Evolutionary conservation across 2,113 vertebrate species (phyloP).

Genomic region (Cygnus atratus): DNA sequence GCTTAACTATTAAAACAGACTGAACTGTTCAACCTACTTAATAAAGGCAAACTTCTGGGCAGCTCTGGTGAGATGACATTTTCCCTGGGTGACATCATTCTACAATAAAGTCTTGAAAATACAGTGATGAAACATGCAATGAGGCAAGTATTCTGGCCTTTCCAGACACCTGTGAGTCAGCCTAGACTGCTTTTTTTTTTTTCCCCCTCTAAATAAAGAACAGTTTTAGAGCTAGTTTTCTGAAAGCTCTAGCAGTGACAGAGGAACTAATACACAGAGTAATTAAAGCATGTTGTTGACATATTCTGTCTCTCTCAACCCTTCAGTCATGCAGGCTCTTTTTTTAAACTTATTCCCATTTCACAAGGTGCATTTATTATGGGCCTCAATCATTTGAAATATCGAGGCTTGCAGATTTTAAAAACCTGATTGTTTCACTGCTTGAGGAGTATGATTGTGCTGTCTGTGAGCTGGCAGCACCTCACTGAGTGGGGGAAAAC

Average conservation of each 20-base stretch:
- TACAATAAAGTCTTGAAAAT: neutral
- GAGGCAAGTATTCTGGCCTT: neutral
- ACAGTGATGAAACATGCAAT: neutral
- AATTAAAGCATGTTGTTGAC: neutral
- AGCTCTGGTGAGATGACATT: constrained; percentile 11
- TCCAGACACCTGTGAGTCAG: constrained; percentile 52
- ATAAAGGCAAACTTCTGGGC: neutral
- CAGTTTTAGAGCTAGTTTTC: neutral
- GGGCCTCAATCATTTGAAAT: neutral
- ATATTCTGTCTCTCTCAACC: neutral
- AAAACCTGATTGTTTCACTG: neutral
- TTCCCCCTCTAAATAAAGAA: neutral
- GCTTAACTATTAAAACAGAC: constrained; percentile 13
- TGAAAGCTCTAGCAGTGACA: neutral
- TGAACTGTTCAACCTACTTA: neutral
- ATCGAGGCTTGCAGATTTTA: neutral
- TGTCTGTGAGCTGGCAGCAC: neutral
- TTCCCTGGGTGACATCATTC: constrained; percentile 28
- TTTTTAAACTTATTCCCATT: accelerated
- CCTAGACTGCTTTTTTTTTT: neutral
- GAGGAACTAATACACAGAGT: neutral
- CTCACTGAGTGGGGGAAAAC: neutral
- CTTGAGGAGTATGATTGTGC: neutral
- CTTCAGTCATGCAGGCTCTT: neutral
- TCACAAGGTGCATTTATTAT: neutral